Evolutionary conservation across 2,888 invertebrate species (phyloP), one percentile per base, ranked within the genome.

Genomic region (Fragum fragum): DNA sequence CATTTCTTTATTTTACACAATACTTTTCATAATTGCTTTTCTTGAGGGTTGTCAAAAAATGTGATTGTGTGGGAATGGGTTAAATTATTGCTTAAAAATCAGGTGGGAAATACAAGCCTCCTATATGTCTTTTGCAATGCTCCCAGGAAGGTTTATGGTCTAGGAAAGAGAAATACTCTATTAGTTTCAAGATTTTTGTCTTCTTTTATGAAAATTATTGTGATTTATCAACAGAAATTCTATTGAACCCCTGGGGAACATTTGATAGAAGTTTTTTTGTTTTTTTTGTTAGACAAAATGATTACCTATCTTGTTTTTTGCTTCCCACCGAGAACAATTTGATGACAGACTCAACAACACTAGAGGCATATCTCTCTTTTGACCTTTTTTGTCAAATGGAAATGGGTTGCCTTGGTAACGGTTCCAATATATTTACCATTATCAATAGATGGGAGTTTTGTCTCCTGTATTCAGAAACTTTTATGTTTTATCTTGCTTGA

Each of bases 391-490:
- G 57, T 57, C 57, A 57, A 57, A 57, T 57, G 16, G n/a, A 57
- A 57, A 57, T 57, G 57, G 57, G 57, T 57, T 57, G 23, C 57
- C 57, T 21, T 2, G 57, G 57, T 23, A 57, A 57, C 57, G 23
- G 57, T 57, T 57, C 23, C 57, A 9, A 47, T 47, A 47, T 47
- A 47, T 57, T 57, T 57, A 57, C 57, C 28, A 57, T 57, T 57
- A 26, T 57, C 57, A 57, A 57, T 14, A 57, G 57, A 23, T 57
- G n/a, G 57, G 57, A 28, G 57, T 11, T 47, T 47, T n/a, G 18
- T 47, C n/a, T 47, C 32, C 32, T 9, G 32, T 36, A 3, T 36
- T 36, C 32, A 36, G 32, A 36, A 9, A 36, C 32, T 36, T 36
- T 36, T n/a, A n/a, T n/a, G n/a, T n/a, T n/a, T n/a, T n/a, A n/a